These are phyloP conservation scores for Micrasema longulum DNA, from an alignment of 1,140 invertebrate species.

Conservation along the genomic window DNA sequence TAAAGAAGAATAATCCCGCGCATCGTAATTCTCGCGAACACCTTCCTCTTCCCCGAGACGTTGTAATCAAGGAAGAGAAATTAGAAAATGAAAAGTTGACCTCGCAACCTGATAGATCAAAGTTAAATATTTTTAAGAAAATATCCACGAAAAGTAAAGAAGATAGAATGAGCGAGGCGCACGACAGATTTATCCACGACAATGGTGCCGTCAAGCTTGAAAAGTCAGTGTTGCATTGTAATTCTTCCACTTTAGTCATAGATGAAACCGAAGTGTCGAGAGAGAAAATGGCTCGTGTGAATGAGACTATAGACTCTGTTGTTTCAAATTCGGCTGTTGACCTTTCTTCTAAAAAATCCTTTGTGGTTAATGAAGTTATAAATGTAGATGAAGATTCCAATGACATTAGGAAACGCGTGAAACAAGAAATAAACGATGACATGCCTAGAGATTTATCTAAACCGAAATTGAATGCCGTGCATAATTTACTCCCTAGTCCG, in stretches of 20 bases:
- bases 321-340: slow-evolving; percentile 59
- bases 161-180: slow-evolving; percentile 68
- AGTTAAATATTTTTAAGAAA: slow-evolving; percentile 88
- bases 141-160: slow-evolving; percentile 82
- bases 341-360: slow-evolving; percentile 63
- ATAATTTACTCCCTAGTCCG: slow-evolving; percentile 53
- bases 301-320: slow-evolving; percentile 42
- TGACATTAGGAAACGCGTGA: slow-evolving; percentile 56
- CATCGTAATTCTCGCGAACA: slow-evolving; percentile 33
- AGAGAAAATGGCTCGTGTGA: slow-evolving; percentile 35
- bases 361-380: slow-evolving; percentile 64
- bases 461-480: slow-evolving; percentile 40
- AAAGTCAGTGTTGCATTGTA: slow-evolving; percentile 57
- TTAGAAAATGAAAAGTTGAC: slow-evolving; percentile 75
- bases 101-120: slow-evolving; percentile 83
- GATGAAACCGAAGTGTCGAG: slow-evolving; percentile 59
- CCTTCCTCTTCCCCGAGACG: slow-evolving; percentile 35
- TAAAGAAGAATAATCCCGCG: slow-evolving; percentile 25
- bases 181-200: slow-evolving; percentile 31
- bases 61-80: slow-evolving; percentile 65
- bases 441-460: slow-evolving; percentile 47
- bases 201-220: slow-evolving; percentile 41
- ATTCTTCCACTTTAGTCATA: slow-evolving; percentile 63
- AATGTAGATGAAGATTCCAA: slow-evolving; percentile 65
- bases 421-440: slow-evolving; percentile 46